These are phyloP conservation scores for Helobdella robusta DNA, from an alignment of 2,888 invertebrate species.

Conservation along the genomic window DNA sequence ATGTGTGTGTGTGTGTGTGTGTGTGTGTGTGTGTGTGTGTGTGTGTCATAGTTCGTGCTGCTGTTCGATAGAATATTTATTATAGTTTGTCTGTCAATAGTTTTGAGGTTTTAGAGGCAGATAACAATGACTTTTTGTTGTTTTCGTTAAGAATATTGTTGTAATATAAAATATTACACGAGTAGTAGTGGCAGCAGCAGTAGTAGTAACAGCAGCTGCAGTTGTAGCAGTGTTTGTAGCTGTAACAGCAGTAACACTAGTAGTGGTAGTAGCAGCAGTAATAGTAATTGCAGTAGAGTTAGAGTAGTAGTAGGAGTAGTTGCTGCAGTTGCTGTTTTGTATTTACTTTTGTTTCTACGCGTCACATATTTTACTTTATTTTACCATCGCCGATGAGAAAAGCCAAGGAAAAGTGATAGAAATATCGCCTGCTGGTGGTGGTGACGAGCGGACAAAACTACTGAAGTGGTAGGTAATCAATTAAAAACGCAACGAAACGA, in stretches of 20 bases:
- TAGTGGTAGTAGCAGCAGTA: not conserved
- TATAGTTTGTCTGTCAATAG: too few relatives aligned
- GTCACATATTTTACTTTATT: too few relatives aligned
- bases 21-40: too few relatives aligned
- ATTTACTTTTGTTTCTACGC: not conserved
- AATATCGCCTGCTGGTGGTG: too few relatives aligned
- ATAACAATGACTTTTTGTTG: not conserved
- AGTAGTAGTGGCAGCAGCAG: not conserved
- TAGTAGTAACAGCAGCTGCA: not conserved
- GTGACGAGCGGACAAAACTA: too few relatives aligned
- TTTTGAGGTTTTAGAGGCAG: too few relatives aligned
- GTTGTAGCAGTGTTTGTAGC: not conserved
- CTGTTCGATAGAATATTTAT: not conserved
- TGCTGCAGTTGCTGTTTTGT: not conserved
- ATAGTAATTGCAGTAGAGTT: not conserved
- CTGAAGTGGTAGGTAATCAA: too few relatives aligned
- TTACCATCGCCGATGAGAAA: too few relatives aligned
- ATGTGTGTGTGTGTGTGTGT: too few relatives aligned
- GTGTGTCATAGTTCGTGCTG: too few relatives aligned
- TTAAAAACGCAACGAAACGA: too few relatives aligned
- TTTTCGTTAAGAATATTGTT: not conserved
- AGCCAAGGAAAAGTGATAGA: too few relatives aligned
- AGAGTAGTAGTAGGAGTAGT: not conserved
- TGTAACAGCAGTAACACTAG: not conserved
- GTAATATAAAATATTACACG: not conserved